Evolutionary conservation across 2,888 invertebrate genomes (phyloP).

Genomic region (Cantharis rufa): DNA sequence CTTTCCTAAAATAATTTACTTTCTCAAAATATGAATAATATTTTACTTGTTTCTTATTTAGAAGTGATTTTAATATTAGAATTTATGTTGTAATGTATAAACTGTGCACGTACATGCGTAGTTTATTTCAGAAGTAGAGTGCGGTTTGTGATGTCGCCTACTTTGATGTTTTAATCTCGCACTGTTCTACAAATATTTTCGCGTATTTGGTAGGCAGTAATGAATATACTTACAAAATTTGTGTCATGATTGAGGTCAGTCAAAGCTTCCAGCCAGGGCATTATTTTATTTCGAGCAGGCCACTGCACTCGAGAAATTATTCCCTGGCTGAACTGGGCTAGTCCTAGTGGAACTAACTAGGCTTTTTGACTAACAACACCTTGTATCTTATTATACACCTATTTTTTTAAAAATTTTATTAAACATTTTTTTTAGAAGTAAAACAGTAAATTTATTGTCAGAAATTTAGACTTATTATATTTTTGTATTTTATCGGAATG

Average conservation of each 20-base stretch:
- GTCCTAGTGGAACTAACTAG: slow-evolving; percentile 18
- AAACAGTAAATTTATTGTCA: not conserved
- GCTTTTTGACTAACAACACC: not conserved
- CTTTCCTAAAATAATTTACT: not conserved
- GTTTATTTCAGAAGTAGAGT: slow-evolving; percentile 1
- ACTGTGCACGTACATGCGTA: not conserved
- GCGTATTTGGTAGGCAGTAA: slow-evolving; percentile 13
- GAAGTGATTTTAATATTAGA: not conserved
- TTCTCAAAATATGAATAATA: not conserved
- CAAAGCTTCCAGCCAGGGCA: slow-evolving; percentile 25
- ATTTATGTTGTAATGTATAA: not conserved
- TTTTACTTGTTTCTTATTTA: not conserved
- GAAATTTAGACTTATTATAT: not conserved
- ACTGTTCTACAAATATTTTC: slow-evolving; percentile 14
- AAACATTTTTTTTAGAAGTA: not conserved
- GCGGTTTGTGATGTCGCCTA: slow-evolving; percentile 6
- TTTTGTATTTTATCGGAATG: not conserved
- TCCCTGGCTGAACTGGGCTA: slow-evolving; percentile 13
- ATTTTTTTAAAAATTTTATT: not conserved
- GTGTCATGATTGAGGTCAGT: slow-evolving; percentile 29
- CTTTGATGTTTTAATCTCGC: slow-evolving; percentile 2
- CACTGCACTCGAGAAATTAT: slow-evolving; percentile 28
- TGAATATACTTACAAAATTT: slow-evolving; percentile 12
- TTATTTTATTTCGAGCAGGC: slow-evolving; percentile 33
- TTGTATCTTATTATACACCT: not conserved